Base-by-base conservation (phyloP, 2,113 vertebrate species). In the Paramormyrops kingsleyae region DNA sequence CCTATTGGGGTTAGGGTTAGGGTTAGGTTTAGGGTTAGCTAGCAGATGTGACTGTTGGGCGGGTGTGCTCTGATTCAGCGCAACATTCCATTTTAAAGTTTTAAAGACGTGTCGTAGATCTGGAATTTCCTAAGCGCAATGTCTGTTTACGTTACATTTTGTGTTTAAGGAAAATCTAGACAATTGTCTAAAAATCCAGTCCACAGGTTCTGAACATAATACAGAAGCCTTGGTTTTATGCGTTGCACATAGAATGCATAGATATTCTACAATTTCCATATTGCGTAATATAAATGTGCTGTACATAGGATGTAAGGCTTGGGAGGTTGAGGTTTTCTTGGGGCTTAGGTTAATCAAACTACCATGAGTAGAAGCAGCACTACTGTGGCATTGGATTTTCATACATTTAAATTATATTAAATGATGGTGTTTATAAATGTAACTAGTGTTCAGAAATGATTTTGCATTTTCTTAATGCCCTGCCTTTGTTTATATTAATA, bases 221-320 rank as follows among this genome's bases (percentile, higher is more conserved):
- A 15, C 27, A 49, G 80, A 50, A 52, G 46, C 44, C 87, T 88
- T 90, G 87, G 77, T 4, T 90, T 88, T 92, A 92, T 86, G 91
- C 90, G 0, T 93, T 92, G 91, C 91, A 92, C 92, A 91, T 91
- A 90, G 90, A 90, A 90, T 90, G 90, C 21, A 50, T 92, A 90
- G 91, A 91, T 91, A 83, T 89, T 89, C 83, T 87, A 59, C 89
- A 44, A 17, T 85, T 94, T 92, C 59, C 89, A 56, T 89, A 92
- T 62, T 83, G 87, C 91, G 83, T 91, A 89, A 88, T 90, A 80
- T 91, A 85, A 91, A 91, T 90, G 95, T 97, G 95, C 95, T 97
- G 97, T 97, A 96, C 96, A 96, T 96, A 96, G 95, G 94, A 95
- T 97, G 96, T 96, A 96, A 94, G 95, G 95, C 95, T 96, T 96